Evolutionary conservation across 35 echinoderm and acorn worm genomes (phyloP).

Genomic region (Hemicentrotus pulcherrimus): DNA sequence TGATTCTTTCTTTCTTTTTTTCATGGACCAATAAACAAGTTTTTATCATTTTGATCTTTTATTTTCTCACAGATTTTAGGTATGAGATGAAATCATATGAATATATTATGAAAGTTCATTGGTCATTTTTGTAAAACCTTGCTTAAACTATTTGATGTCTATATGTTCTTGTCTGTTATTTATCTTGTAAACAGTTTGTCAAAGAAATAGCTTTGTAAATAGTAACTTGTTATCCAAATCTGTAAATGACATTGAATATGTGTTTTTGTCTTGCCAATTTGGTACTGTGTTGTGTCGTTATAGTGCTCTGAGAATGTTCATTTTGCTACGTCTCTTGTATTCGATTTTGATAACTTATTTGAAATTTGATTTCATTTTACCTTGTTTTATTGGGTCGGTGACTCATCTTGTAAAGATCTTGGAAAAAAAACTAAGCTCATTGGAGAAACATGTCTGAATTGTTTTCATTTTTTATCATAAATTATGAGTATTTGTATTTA

Average conservation of each 20-base stretch:
- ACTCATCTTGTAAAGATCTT: background rate
- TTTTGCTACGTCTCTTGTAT: slow-evolving; percentile 36
- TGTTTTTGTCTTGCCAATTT: slow-evolving; percentile 38
- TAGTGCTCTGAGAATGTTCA: background rate
- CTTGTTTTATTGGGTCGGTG: slow-evolving; percentile 20
- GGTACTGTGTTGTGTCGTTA: slow-evolving; percentile 12
- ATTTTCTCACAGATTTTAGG: background rate
- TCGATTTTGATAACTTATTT: slow-evolving; percentile 35
- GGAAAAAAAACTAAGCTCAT: background rate
- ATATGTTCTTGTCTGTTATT: slow-evolving; percentile 14
- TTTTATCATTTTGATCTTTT: background rate
- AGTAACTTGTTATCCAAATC: background rate
- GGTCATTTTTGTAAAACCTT: slow-evolving; percentile 5
- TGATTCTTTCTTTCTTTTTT: background rate
- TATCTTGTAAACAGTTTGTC: slow-evolving; percentile 13
- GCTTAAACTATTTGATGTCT: slow-evolving; percentile 11
- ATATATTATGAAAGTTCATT: background rate
- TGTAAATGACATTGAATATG: slow-evolving; percentile 9
- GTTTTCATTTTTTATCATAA: background rate
- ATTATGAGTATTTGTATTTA: slow-evolving; percentile 39
- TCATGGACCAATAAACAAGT: background rate
- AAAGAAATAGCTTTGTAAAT: background rate
- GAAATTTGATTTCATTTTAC: background rate
- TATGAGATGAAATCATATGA: background rate
- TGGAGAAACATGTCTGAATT: background rate